phyloP scores from a whole-genome alignment of 2,113 vertebrate species.

The Vulpes vulpes region DNA sequence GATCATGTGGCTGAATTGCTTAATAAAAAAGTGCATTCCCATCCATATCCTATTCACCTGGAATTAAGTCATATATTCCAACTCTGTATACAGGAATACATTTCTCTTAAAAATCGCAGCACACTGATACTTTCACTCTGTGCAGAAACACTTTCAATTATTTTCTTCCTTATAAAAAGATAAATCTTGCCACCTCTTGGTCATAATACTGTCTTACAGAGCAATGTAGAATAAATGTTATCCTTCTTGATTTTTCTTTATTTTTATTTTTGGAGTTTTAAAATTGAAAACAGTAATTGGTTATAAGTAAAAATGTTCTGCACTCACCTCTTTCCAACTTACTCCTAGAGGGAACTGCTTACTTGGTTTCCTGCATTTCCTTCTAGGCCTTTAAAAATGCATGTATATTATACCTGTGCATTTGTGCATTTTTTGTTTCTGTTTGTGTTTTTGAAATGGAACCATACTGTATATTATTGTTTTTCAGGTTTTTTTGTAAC shows the following conservation, averaged over 20 bases:
- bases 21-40: conserved; percentile 31
- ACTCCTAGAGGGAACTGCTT: background rate
- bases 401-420: too few species aligned
- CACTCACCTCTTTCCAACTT: background rate
- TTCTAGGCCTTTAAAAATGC: background rate
- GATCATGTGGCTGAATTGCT: background rate
- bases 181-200: background rate
- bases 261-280: conserved; percentile 25
- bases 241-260: background rate
- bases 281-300: background rate
- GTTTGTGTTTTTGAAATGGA: background rate
- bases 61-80: background rate
- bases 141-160: background rate
- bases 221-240: background rate
- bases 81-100: background rate
- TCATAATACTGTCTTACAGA: background rate
- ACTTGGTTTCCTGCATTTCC: background rate
- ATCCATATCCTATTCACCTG: background rate
- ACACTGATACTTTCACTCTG: background rate
- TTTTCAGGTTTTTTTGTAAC: background rate
- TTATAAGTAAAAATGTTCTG: background rate
- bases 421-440: background rate
- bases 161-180: background rate
- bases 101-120: background rate
- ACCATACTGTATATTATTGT: background rate